Evolutionary conservation across 2,113 vertebrate species (phyloP).

Genomic region (Steatornis caripensis): DNA sequence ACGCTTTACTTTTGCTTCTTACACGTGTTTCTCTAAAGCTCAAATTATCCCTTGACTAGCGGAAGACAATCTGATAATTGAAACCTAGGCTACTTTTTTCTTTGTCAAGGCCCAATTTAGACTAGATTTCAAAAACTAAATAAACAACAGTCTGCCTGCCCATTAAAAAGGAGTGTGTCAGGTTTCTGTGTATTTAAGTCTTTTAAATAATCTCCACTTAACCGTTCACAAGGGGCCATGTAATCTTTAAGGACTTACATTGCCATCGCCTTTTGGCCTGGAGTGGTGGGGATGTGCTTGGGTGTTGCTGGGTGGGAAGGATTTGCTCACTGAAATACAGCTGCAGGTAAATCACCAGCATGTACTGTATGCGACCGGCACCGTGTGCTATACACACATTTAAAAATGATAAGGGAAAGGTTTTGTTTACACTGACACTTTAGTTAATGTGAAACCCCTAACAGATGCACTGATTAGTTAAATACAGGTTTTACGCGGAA

Average conservation of each 20-base stretch:
- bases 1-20: constrained; percentile 64
- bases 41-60: constrained; percentile 68
- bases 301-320: not conserved
- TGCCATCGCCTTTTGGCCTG: not conserved
- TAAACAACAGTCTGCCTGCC: constrained; percentile 73
- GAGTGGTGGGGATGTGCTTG: not conserved
- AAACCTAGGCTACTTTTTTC: constrained; percentile 60
- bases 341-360: not conserved
- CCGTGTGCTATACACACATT: accelerated
- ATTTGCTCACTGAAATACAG: not conserved
- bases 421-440: not conserved
- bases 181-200: constrained; percentile 74
- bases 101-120: constrained; percentile 70
- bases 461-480: not conserved
- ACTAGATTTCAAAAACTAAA: constrained; percentile 75
- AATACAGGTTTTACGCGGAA: not conserved
- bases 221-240: constrained; percentile 17
- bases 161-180: constrained; percentile 71
- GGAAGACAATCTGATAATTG: constrained; percentile 74
- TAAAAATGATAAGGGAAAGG: not conserved
- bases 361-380: not conserved
- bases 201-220: constrained; percentile 74
- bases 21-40: constrained; percentile 67
- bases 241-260: constrained; percentile 51
- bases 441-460: not conserved